Base-by-base conservation (phyloP, 1,140 invertebrate species). In the Nasonia vitripennis region DNA sequence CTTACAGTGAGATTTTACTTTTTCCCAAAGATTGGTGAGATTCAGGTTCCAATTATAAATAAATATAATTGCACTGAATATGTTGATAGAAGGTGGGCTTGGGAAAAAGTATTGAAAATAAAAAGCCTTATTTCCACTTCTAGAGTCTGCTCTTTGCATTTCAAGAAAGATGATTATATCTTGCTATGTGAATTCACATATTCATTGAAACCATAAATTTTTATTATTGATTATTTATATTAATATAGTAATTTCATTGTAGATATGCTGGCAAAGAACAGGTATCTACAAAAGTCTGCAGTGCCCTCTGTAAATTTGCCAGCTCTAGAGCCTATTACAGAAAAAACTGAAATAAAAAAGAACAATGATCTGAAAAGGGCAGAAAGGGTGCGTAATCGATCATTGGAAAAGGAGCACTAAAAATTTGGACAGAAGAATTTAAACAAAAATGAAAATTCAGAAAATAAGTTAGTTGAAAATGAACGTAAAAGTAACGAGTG, bases 81-180 rank as follows among this genome's bases (percentile, higher is more conserved):
- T 11, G 45, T 77, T 34, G 41, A 77, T 27, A 77, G 6, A 48
- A 48, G 74, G n/a, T 23, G 31, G 31, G 37, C 31, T 20, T 77
- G 74, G 74, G 31, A 31, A n/a, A 77, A 48, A 77, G 14, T 10
- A 9, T 23, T 77, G 12, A 74, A 48, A 77, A 77, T 48, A n/a
- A 77, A 34, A 31, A 20, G 0, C 5, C 6, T 20, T 11, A 20
- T 0, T 27, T 20, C 23, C 12, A 9, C 20, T 23, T 34, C 74
- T 45, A 48, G 20, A 23, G 74, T 48, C 9, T 77, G 74, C 45
- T 77, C 74, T 23, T 77, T 77, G 41, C 74, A 77, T 34, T 77
- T 77, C 17, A 48, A 23, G 20, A 48, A 77, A 31, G 20, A 77
- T n/a, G n/a, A 48, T 48, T 77, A 77, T 77, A 77, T n/a, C 41